These are phyloP conservation scores for Phyllostomus hastatus DNA, from an alignment of 2,113 vertebrate genomes.

Conservation along the genomic window DNA sequence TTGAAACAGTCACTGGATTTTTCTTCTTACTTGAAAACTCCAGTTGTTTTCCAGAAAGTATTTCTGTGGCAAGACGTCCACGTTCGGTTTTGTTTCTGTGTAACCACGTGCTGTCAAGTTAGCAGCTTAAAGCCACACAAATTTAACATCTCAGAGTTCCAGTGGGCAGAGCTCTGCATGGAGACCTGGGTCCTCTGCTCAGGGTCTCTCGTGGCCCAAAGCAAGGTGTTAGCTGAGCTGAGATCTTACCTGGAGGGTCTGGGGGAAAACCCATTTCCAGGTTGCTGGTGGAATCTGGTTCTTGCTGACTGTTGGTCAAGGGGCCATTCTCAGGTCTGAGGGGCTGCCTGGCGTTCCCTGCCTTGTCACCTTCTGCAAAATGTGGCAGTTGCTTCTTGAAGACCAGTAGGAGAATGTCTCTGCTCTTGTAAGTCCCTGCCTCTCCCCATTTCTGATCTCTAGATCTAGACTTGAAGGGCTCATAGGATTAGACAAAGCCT, in stretches of 20 bases:
- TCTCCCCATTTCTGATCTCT: neutral
- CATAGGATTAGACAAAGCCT: neutral
- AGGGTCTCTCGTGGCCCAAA: neutral
- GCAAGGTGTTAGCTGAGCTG: neutral
- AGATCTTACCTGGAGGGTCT: neutral
- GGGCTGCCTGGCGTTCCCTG: neutral
- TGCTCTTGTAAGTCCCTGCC: neutral
- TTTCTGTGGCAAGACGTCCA: neutral
- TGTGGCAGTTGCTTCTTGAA: neutral
- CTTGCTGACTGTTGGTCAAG: neutral
- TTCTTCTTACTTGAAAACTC: neutral
- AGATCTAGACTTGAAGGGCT: neutral
- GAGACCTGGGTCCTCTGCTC: neutral
- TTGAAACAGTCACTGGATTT: neutral
- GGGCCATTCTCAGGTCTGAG: neutral
- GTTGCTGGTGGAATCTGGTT: neutral
- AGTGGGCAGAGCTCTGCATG: neutral
- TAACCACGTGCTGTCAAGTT: neutral
- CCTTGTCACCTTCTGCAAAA: neutral
- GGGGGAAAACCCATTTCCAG: neutral
- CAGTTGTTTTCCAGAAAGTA: neutral
- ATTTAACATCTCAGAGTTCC: neutral
- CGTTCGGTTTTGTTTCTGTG: neutral
- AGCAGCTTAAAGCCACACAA: neutral
- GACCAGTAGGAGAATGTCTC: neutral